These are phyloP conservation scores for Clarias pachynema DNA, from an alignment of 2,797 vertebrate species.

Conservation along the genomic window DNA sequence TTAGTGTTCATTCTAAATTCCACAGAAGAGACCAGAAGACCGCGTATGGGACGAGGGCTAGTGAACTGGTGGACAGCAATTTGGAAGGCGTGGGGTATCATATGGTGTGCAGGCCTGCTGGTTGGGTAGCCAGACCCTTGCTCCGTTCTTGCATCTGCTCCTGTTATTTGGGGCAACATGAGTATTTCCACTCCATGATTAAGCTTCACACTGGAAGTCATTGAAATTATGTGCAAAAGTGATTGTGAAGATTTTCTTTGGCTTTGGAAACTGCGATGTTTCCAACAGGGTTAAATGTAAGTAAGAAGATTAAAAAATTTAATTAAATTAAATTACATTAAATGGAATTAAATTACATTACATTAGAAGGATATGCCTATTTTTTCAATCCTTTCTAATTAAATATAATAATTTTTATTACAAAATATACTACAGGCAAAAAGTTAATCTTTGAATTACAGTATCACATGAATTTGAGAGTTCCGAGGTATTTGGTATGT, in stretches of 20 bases:
- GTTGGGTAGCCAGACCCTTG: background rate
- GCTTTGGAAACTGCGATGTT: background rate
- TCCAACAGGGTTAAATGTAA: background rate
- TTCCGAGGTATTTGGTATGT: background rate
- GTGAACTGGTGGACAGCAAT: background rate
- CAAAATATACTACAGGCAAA: background rate
- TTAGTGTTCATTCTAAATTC: no score
- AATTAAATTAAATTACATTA: background rate
- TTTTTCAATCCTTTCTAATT: background rate
- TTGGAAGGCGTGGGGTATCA: background rate
- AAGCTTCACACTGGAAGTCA: constrained; percentile 6
- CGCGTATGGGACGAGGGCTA: background rate
- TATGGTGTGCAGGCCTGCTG: constrained; percentile 19
- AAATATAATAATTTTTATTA: background rate
- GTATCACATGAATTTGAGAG: background rate
- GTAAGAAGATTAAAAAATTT: background rate
- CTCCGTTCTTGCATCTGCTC: background rate
- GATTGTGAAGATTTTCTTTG: constrained; percentile 1
- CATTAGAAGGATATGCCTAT: background rate
- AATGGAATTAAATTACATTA: background rate
- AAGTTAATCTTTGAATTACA: background rate
- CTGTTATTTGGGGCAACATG: background rate
- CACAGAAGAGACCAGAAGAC: background rate
- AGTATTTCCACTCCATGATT: constrained; percentile 23
- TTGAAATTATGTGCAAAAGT: constrained; percentile 1